Base-by-base conservation (phyloP, 2,888 invertebrate genomes). In the Pristionchus fissidentatus region DNA sequence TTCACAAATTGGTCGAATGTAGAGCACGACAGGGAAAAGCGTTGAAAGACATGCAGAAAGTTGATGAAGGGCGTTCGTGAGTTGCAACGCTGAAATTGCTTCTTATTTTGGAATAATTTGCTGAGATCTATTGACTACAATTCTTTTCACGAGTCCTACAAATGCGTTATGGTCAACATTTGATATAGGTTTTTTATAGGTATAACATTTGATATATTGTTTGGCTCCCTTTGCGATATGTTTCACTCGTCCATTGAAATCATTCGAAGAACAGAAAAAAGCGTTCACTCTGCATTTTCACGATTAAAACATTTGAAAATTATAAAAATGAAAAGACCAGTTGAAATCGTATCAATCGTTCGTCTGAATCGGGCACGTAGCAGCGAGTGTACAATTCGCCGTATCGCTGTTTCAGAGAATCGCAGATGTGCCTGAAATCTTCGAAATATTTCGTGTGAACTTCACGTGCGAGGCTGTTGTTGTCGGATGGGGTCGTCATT, bases 301-400 rank as follows among this genome's bases (percentile, higher is more conserved):
- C 60, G 15, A 38, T 38, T 38, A 22, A n/a, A n/a, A n/a, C n/a
- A n/a, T n/a, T 19, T 49, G 19, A 49, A 49, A 49, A 49, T 15
- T 15, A 49, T 49, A 49, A 15, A 49, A 19, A 15, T 15, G 19
- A 49, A n/a, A n/a, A n/a, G n/a, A 78, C 78, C 26, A 41, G 3
- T 55, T 78, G 19, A 55, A 78, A 78, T 55, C 78, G 86, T 13
- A 57, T 35, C 35, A 87, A 87, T 75, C 87, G 73, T 78, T 85
- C 86, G 22, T 85, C 86, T 2, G 87, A 87, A 73, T 88, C 86
- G 8, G 88, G 90, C 22, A 91, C 91, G 81, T 91, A 91, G 83
- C 91, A 91, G 13, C 90, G 80, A 13, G 85, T 87, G 83, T 91
- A 91, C 10, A 91, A 77, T 75, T 92, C 90, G 29, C 87, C 84